Conservation (phyloP, 2,888 invertebrate species). For the Phalangium opilio region DNA sequence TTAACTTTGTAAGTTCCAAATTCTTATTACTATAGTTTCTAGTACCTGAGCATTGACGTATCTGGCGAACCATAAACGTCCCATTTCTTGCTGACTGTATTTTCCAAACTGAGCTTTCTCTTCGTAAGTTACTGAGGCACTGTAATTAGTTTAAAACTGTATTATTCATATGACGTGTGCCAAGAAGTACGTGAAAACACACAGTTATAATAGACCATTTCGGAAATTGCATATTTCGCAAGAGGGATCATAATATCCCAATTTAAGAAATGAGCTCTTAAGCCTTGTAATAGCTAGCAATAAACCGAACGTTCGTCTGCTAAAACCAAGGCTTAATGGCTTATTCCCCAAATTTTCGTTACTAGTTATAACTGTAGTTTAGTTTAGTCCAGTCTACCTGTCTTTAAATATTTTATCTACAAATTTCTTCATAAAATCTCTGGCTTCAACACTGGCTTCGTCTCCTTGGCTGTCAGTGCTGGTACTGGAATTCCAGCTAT, state of each 20-base stretch:
- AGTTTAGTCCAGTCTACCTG: conserved; percentile 22
- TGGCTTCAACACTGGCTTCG: conserved; percentile 42
- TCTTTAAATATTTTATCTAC: conserved; percentile 46
- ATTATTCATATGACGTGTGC: conserved; percentile 8
- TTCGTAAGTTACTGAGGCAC: conserved; percentile 41
- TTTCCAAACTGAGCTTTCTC: conserved; percentile 52
- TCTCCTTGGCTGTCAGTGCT: conserved; percentile 45
- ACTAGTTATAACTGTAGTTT: no score
- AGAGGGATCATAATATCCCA: no score
- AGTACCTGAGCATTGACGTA: conserved; percentile 40
- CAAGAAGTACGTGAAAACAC: no score
- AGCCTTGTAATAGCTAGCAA: no score
- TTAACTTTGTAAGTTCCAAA: background rate
- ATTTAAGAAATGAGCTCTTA: no score
- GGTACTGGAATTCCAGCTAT: conserved; percentile 39
- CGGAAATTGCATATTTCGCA: no score
- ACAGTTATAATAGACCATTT: no score
- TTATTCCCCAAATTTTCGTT: no score
- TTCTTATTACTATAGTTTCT: background rate
- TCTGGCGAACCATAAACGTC: conserved; percentile 51
- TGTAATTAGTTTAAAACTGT: conserved; percentile 21
- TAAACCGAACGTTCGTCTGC: no score
- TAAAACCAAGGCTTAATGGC: no score
- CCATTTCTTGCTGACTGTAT: conserved; percentile 44
- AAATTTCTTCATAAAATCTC: conserved; percentile 48